Evolutionary conservation across 2,113 vertebrate genomes (phyloP), one percentile per base, ranked within the genome.

Genomic region (Eira barbara): DNA sequence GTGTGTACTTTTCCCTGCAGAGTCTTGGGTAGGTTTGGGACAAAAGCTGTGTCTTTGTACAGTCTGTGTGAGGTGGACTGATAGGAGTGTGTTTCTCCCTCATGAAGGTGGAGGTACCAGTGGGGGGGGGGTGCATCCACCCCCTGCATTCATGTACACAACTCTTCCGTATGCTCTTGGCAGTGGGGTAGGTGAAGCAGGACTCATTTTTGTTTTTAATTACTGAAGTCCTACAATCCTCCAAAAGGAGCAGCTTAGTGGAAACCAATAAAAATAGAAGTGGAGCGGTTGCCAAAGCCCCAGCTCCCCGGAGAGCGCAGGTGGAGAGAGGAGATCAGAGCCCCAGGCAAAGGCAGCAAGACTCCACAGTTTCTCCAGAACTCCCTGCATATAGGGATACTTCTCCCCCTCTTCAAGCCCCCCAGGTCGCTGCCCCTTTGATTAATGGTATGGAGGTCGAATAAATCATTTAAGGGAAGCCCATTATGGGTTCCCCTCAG

Each of bases 281-380:
- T 7, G 92, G 97, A 97, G 97, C 94, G 83, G 95, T 98, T 99
- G 99, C 99, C 98, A 99, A 98, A 98, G 98, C 97, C 98, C 98
- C 97, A 97, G 98, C 98, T 99, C 98, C 99, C 99, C 71, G 97
- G 98, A 96, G 99, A 99, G 99, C 84, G 82, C 99, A 99, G 99
- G 99, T 99, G 99, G 99, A 99, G 98, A 98, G 98, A 98, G 96
- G 98, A 98, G 98, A 98, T 98, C 98, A 98, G 98, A 98, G 98
- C 98, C 27, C 89, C 27, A 31, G 98, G 98, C 97, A 84, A 95
- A 98, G 97, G 96, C 42, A 85, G 97, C 92, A 3, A 31, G 95
- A 98, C 98, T 97, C 96, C 76, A 82, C 2, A 7, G 73, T 97
- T 96, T 95, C 97, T 97, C 98, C n/a, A 90, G 97, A 98, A 94